phyloP scores from a whole-genome alignment of 2,113 vertebrate genomes.

The Neolamprologus fasciatus region DNA sequence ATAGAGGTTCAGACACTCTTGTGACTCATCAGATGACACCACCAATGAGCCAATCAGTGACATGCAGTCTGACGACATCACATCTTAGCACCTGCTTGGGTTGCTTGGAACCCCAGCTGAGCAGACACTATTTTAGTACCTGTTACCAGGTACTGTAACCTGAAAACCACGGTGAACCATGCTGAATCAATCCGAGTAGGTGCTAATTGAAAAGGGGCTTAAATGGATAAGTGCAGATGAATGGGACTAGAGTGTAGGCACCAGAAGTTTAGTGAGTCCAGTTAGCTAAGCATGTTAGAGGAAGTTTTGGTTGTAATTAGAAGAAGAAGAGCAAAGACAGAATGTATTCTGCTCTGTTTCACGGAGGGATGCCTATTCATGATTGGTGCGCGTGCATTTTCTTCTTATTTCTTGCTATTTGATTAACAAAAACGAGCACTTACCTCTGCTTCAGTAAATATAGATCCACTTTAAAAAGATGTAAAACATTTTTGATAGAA shows the following conservation, averaged over 20 bases:
- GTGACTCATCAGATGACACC: neutral
- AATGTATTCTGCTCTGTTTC: neutral
- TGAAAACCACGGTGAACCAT: neutral
- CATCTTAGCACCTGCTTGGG: neutral
- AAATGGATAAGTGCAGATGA: neutral
- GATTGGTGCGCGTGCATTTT: neutral
- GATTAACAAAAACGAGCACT: neutral
- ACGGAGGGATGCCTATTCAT: neutral
- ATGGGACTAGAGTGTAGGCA: neutral
- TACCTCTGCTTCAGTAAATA: neutral
- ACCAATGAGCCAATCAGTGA: rapidly evolving
- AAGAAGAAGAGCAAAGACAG: neutral
- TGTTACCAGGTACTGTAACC: neutral
- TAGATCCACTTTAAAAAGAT: neutral
- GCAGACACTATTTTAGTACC: neutral
- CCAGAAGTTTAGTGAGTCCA: neutral
- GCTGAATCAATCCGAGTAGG: neutral
- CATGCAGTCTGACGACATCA: neutral
- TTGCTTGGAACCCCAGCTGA: neutral
- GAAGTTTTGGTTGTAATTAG: neutral
- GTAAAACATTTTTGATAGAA: neutral
- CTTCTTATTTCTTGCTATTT: neutral
- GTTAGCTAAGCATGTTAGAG: neutral
- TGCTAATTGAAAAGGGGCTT: neutral
- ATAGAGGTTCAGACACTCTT: neutral